Percentiles rank a stretch among this genome's conserved stretches.
Conservation (phyloP, 2,113 vertebrate genomes). For the Aythya baeri region DNA sequence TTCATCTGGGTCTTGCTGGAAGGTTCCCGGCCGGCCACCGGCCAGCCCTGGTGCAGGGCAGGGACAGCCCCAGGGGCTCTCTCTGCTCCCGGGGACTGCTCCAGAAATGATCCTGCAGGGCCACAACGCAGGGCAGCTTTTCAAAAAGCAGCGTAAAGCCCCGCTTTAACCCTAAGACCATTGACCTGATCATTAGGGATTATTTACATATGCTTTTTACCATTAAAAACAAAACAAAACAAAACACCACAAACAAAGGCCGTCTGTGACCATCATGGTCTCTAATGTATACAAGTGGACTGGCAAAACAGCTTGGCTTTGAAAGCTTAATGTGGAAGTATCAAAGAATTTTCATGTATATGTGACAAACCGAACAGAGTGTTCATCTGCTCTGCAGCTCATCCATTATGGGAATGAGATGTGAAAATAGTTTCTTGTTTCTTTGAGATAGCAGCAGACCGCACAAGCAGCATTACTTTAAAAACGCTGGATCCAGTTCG, state of each 20-base stretch:
- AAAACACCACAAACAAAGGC: neutral
- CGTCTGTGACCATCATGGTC: neutral
- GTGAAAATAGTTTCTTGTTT: conserved; percentile 37
- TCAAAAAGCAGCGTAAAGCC: neutral
- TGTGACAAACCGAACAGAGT: neutral
- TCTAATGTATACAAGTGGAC: neutral
- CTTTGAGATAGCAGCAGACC: conserved; percentile 47
- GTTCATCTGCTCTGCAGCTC: neutral
- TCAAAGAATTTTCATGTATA: neutral
- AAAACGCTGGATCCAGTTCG: neutral
- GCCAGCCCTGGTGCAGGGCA: neutral
- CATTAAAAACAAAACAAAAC: neutral
- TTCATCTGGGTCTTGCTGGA: neutral
- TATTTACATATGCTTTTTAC: neutral
- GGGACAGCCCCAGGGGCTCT: too few relatives aligned
- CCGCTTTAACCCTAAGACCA: neutral
- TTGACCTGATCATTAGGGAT: neutral
- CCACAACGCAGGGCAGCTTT: neutral
- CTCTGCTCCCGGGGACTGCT: too few relatives aligned
- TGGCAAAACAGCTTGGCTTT: neutral
- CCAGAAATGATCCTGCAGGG: neutral
- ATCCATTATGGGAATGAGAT: conserved; percentile 28
- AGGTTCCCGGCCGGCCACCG: neutral
- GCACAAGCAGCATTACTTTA: conserved; percentile 62
- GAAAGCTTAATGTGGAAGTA: neutral